Base-by-base conservation (phyloP, 2,888 invertebrate species). In the Toxonevra muliebris region DNA sequence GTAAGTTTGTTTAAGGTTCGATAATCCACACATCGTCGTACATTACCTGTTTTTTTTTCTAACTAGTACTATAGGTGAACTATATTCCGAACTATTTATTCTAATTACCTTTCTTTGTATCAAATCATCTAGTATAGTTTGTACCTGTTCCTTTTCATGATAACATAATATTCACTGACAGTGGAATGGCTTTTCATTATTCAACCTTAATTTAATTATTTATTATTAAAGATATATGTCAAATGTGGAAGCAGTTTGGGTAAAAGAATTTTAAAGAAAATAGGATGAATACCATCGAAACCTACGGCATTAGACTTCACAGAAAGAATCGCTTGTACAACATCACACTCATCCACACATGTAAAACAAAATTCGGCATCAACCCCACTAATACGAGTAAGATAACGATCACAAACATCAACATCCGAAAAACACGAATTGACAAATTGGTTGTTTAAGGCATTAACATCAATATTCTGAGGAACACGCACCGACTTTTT, bases 1-100 rank as follows among this genome's bases (percentile, higher is more conserved):
- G 69, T 73, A 4, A 65, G 71, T 73, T 70, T 72, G 20, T 73
- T 75, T 4, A 75, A 41, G 8, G 43, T 45, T 0, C 74, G 58
- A 40, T 67, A 72, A 55, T 72, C 71, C 11, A 72, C 60, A 53
- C 71, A 72, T 15, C 72, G 50, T 59, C 70, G 60, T 4, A 70
- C 42, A 8, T 69, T 72, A 1, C 69, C 69, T 9, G 63, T 71
- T 70, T 57, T 66, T 10, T n/a, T n/a, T n/a, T n/a, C n/a, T n/a
- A n/a, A 66, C 66, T 15, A 69, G 59, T 11, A 71, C 64, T 20
- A 72, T 72, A 3, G 70, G 68, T 12, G 69, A n/a, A n/a, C n/a
- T n/a, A 70, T 67, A 71, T 48, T 69, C 65, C 11, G 73, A 70
- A 1, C 59, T 41, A 40, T 69, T 73, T 15, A 63, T 57, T 13